These are phyloP conservation scores for Anorthoa munda DNA, from an alignment of 2,888 invertebrate genomes.

Conservation along the genomic window DNA sequence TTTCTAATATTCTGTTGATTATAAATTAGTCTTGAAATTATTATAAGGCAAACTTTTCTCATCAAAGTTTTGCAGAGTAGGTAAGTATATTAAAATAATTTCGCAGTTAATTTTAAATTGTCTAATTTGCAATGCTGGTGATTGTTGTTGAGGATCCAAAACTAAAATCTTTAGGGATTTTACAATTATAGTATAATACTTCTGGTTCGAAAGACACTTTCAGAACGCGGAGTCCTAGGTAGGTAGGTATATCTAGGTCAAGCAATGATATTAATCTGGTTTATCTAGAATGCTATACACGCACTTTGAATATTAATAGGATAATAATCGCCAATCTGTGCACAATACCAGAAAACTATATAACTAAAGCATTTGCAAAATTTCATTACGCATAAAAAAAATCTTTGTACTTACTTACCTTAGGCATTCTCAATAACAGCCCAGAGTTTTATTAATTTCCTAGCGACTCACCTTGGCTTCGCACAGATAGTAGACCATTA, in stretches of 20 bases:
- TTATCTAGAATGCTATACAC: neutral
- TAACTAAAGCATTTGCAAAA: no score
- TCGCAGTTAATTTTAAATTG: neutral
- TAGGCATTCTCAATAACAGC: neutral
- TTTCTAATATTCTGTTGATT: constrained; percentile 10
- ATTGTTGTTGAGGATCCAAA: neutral
- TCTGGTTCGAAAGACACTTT: neutral
- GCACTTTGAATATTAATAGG: no score
- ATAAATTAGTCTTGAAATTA: constrained; percentile 7
- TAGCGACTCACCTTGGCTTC: no score
- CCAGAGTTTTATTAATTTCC: neutral
- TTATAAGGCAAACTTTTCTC: constrained; percentile 18
- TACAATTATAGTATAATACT: neutral
- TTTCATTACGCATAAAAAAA: no score
- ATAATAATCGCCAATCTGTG: no score
- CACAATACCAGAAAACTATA: no score
- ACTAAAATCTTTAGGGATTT: neutral
- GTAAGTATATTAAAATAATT: constrained; percentile 8
- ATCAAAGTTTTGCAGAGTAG: constrained; percentile 4
- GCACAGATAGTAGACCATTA: no score
- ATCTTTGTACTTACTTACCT: neutral
- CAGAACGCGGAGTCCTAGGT: neutral
- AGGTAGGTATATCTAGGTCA: neutral
- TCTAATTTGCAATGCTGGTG: neutral
- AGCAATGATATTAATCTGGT: neutral